Percentiles rank a stretch among this genome's conserved stretches.
These are phyloP conservation scores for Morinoia aosen DNA, from an alignment of 2,888 invertebrate genomes.

Conservation along the genomic window DNA sequence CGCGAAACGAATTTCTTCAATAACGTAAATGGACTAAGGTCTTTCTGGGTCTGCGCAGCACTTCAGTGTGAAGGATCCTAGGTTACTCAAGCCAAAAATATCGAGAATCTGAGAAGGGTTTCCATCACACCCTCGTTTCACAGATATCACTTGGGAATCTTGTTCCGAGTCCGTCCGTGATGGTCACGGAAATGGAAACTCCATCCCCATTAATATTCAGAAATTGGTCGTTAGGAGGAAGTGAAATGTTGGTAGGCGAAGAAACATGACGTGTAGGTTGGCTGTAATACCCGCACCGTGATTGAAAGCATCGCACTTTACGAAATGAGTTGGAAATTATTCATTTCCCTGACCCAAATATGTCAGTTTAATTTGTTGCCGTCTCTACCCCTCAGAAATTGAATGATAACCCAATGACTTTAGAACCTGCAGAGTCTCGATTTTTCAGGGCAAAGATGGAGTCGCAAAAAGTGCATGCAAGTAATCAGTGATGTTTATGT, in stretches of 20 bases:
- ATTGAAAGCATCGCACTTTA: background rate
- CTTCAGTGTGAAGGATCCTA: background rate
- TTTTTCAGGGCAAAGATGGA: background rate
- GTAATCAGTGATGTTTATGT: background rate
- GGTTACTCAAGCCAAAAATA: background rate
- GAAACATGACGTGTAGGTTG: background rate
- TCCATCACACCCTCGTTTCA: background rate
- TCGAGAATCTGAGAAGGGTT: background rate
- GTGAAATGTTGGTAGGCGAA: background rate
- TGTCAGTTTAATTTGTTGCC: background rate
- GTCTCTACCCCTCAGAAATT: background rate
- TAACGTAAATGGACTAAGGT: background rate
- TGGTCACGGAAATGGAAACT: conserved; percentile 1
- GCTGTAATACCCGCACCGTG: background rate
- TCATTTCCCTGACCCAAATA: background rate
- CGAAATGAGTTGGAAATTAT: background rate
- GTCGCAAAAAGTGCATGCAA: background rate
- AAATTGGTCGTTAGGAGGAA: background rate
- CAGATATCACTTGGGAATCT: conserved; percentile 1
- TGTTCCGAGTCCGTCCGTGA: background rate
- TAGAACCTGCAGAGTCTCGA: background rate
- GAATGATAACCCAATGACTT: background rate
- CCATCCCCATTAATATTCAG: background rate
- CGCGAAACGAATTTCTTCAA: background rate
- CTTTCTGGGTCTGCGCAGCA: background rate